Conservation (phyloP, 2,888 invertebrate genomes). For the Plagiodera versicolora region DNA sequence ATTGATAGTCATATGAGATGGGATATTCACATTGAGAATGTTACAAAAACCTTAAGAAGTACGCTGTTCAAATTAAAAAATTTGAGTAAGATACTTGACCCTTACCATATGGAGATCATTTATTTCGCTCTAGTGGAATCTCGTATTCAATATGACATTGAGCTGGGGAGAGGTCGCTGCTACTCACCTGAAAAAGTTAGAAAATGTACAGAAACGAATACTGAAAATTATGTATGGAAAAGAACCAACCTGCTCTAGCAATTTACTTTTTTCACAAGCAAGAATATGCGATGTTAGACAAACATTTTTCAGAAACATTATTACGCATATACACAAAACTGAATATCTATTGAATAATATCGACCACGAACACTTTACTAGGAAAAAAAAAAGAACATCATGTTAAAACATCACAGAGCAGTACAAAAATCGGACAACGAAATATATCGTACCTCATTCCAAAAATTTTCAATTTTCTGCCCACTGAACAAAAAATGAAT, state of each 20-base stretch:
- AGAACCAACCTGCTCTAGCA: constrained; percentile 8
- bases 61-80: no score
- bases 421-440: constrained; percentile 8
- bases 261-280: constrained; percentile 7
- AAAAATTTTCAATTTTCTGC: constrained; percentile 7
- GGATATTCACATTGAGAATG: not conserved
- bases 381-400: constrained; percentile 8
- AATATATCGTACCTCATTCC: constrained; percentile 2
- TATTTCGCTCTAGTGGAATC: not conserved
- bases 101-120: no score
- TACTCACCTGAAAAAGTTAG: constrained; percentile 8
- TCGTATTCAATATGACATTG: constrained; percentile 1
- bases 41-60: not conserved
- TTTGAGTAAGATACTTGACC: no score
- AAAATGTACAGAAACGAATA: not conserved
- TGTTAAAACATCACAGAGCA: not conserved
- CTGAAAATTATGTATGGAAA: constrained; percentile 1
- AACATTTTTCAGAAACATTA: constrained; percentile 4
- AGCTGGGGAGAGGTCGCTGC: constrained; percentile 9
- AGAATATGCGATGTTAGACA: constrained; percentile 10
- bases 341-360: constrained; percentile 11
- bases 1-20: not conserved
- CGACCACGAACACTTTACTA: constrained; percentile 4
- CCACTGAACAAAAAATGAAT: constrained; percentile 9
- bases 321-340: constrained; percentile 3